Conservation (phyloP, 2,888 invertebrate species). For the Stenotaenia linearis region DNA sequence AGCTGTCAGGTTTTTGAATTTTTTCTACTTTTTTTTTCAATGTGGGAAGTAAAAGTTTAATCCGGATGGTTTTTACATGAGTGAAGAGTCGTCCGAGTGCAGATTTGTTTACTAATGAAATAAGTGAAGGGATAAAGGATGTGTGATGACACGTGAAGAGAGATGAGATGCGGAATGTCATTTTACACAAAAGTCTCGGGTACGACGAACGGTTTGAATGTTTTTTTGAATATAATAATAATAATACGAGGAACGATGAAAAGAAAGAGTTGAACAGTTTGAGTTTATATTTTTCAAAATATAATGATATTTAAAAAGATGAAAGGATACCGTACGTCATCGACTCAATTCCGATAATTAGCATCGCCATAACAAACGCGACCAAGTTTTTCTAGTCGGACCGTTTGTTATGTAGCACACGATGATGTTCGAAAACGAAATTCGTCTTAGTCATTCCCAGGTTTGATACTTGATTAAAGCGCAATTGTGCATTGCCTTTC, state of each 20-base stretch:
- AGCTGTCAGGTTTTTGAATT: not conserved
- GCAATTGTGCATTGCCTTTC: slow-evolving; percentile 1
- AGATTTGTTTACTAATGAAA: slow-evolving; percentile 20
- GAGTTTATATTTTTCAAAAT: too few species aligned
- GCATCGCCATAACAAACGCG: too few species aligned
- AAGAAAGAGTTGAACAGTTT: too few species aligned
- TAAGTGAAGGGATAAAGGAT: slow-evolving; percentile 21
- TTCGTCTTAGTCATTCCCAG: not conserved
- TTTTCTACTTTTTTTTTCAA: not conserved
- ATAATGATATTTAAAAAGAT: too few species aligned
- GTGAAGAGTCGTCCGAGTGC: slow-evolving; percentile 8
- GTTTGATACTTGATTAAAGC: slow-evolving; percentile 13
- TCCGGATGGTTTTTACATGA: slow-evolving; percentile 16
- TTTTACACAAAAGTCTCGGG: too few species aligned
- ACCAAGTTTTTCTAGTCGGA: too few species aligned
- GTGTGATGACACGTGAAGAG: not conserved
- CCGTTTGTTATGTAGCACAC: not conserved
- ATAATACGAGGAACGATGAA: too few species aligned
- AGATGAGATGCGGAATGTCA: not conserved
- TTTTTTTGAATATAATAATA: too few species aligned
- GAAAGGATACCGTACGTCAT: too few species aligned
- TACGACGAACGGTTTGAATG: too few species aligned
- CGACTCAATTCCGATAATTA: too few species aligned
- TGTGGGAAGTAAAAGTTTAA: not conserved
- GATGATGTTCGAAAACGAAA: not conserved